A percentile compares a stretch with the other conserved stretches of the same genome.
Conservation (phyloP, 2,888 invertebrate genomes). For the Pollenia angustigena region DNA sequence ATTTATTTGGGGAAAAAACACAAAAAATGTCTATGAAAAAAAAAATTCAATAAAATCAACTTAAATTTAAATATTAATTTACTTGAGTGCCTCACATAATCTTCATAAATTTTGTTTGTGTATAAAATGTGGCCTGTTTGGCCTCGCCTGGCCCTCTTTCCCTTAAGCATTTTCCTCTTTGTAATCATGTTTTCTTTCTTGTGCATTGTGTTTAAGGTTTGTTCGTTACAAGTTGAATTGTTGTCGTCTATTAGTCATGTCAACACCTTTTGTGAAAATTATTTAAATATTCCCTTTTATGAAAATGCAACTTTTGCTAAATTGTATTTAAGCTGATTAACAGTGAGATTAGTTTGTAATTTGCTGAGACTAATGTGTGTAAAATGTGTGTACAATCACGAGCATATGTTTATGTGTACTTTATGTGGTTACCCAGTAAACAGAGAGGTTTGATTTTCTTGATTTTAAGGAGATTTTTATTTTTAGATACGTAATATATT, state of each 20-base stretch:
- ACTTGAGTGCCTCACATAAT: slow-evolving; percentile 50
- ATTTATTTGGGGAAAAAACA: slow-evolving; percentile 53
- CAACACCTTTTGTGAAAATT: slow-evolving; percentile 61
- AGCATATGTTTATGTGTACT: neutral
- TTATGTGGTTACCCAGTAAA: slow-evolving; percentile 17
- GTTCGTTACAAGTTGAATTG: neutral
- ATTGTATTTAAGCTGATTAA: slow-evolving; percentile 71
- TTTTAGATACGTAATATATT: too few species aligned
- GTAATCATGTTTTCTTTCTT: neutral
- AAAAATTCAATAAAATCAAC: slow-evolving; percentile 44
- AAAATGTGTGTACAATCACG: slow-evolving; percentile 21
- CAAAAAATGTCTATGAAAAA: slow-evolving; percentile 18
- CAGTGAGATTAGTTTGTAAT: slow-evolving; percentile 68
- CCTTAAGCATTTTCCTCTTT: neutral
- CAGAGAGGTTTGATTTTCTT: neutral
- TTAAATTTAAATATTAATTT: slow-evolving; percentile 63
- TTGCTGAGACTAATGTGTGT: slow-evolving; percentile 51
- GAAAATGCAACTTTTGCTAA: slow-evolving; percentile 64
- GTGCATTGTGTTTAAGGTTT: neutral
- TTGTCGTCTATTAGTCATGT: slow-evolving; percentile 52
- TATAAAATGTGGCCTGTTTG: neutral
- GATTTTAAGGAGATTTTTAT: too few species aligned
- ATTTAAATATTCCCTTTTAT: slow-evolving; percentile 67
- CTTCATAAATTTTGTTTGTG: slow-evolving; percentile 3
- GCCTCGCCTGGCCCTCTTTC: neutral